A percentile compares a stretch with the other conserved stretches of the same genome.
Evolutionary conservation across 2,888 invertebrate species (phyloP).

Genomic region (Caenorhabditis doughertyi): DNA sequence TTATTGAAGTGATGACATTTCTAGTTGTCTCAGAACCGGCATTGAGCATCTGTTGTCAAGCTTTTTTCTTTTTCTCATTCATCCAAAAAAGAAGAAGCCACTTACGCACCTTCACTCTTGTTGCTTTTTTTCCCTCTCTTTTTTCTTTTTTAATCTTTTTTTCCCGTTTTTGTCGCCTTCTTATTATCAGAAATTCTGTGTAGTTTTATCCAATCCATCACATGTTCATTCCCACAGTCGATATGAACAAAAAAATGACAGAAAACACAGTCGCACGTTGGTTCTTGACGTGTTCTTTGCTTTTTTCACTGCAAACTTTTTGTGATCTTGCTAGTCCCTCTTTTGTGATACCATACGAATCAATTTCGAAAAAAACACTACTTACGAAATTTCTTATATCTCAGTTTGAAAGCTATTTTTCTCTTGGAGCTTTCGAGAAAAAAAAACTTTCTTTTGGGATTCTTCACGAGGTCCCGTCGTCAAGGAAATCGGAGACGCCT

Average conservation of each 20-base stretch:
- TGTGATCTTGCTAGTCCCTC: not conserved
- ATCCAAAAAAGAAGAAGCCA: conserved; percentile 25
- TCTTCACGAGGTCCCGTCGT: conserved; percentile 27
- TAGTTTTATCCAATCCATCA: conserved; percentile 39
- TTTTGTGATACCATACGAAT: not conserved
- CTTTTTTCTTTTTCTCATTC: not conserved
- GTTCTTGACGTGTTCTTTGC: conserved; percentile 16
- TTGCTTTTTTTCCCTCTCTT: not conserved
- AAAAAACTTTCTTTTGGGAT: conserved; percentile 19
- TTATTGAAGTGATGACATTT: conserved; percentile 7
- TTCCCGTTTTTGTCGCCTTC: not conserved
- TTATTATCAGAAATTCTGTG: conserved; percentile 27
- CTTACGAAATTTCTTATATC: not conserved
- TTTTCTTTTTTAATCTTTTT: conserved; percentile 10
- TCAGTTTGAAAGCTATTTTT: not conserved
- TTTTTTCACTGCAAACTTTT: not conserved
- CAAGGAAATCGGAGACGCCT: conserved; percentile 50
- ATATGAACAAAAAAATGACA: conserved; percentile 16
- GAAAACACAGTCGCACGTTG: not conserved
- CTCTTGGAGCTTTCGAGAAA: conserved; percentile 1
- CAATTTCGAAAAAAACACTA: not conserved
- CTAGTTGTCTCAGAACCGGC: not conserved
- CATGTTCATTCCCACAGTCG: conserved; percentile 45
- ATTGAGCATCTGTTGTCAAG: conserved; percentile 25
- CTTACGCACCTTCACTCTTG: conserved; percentile 10